Percentiles rank a stretch among this genome's conserved stretches.
Evolutionary conservation across 1,140 invertebrate genomes (phyloP).

Genomic region (Arion vulgaris): DNA sequence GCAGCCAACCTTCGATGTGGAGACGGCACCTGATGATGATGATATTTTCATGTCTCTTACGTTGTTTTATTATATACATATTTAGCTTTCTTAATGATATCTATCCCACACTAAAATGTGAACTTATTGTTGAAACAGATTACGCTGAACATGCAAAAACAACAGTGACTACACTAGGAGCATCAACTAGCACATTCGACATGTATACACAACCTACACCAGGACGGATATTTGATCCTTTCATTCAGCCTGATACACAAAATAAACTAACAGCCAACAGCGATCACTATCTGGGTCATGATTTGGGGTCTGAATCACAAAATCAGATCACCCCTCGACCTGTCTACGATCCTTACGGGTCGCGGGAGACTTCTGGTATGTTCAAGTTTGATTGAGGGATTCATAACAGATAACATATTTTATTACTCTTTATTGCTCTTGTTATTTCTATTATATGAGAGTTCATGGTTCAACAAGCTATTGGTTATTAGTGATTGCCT

Average conservation of each 20-base stretch:
- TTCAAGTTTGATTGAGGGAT: not conserved
- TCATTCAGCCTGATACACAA: not conserved
- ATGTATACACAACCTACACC: not conserved
- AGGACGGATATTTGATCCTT: not conserved
- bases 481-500: too few relatives aligned
- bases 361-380: too few relatives aligned
- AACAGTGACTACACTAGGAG: not conserved
- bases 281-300: not conserved
- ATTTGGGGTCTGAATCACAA: not conserved
- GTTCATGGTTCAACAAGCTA: too few relatives aligned
- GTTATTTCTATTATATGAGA: too few relatives aligned
- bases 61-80: too few relatives aligned
- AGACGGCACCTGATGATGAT: too few relatives aligned
- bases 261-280: not conserved
- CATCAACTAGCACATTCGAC: not conserved
- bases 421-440: too few relatives aligned
- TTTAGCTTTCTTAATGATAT: too few relatives aligned
- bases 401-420: too few relatives aligned
- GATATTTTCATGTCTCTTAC: too few relatives aligned
- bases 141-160: not conserved
- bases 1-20: too few relatives aligned
- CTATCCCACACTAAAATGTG: too few relatives aligned
- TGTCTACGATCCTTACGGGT: not conserved
- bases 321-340: not conserved
- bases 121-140: not conserved